phyloP scores from a whole-genome alignment of 2,113 vertebrate genomes.

The Poeciliopsis retropinna region DNA sequence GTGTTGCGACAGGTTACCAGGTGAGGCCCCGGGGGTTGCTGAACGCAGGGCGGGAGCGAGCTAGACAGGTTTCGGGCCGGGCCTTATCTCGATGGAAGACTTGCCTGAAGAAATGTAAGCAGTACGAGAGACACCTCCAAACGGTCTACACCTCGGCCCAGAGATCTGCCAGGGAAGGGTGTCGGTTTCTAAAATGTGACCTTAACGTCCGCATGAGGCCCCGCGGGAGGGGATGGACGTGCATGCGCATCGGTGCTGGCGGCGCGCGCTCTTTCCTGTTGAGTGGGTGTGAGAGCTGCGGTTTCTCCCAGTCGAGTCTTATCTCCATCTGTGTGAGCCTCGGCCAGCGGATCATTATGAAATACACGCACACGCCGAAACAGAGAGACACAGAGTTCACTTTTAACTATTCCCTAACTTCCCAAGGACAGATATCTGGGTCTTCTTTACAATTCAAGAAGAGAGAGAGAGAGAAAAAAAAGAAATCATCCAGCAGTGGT shows the following conservation, averaged over 20 bases:
- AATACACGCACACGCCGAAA: slow-evolving; percentile 48
- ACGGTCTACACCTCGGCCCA: slow-evolving; percentile 54
- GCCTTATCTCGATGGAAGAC: slow-evolving; percentile 67
- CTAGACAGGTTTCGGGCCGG: slow-evolving; percentile 67
- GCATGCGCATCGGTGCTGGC: background rate
- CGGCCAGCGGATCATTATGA: slow-evolving; percentile 72
- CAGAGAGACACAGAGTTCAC: slow-evolving; percentile 54
- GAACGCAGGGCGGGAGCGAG: slow-evolving; percentile 58
- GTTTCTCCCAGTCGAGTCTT: slow-evolving; percentile 77
- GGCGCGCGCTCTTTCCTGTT: slow-evolving; percentile 35
- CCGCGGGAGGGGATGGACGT: background rate
- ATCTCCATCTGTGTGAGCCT: slow-evolving; percentile 70
- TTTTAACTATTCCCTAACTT: slow-evolving; percentile 66
- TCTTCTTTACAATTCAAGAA: slow-evolving; percentile 72
- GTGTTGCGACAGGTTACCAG: slow-evolving; percentile 66
- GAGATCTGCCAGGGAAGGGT: slow-evolving; percentile 30
- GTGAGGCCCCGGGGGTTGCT: slow-evolving; percentile 61
- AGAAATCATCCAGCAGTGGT: slow-evolving; percentile 48
- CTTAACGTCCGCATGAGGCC: slow-evolving; percentile 26
- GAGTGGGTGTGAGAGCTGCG: slow-evolving; percentile 76
- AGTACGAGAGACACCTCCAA: slow-evolving; percentile 56
- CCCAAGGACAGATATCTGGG: slow-evolving; percentile 63
- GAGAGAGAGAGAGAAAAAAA: background rate
- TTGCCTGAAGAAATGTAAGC: slow-evolving; percentile 65
- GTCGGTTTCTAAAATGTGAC: slow-evolving; percentile 22